These are phyloP conservation scores for Mycteria americana DNA, from an alignment of 2,797 vertebrate species.

Conservation along the genomic window DNA sequence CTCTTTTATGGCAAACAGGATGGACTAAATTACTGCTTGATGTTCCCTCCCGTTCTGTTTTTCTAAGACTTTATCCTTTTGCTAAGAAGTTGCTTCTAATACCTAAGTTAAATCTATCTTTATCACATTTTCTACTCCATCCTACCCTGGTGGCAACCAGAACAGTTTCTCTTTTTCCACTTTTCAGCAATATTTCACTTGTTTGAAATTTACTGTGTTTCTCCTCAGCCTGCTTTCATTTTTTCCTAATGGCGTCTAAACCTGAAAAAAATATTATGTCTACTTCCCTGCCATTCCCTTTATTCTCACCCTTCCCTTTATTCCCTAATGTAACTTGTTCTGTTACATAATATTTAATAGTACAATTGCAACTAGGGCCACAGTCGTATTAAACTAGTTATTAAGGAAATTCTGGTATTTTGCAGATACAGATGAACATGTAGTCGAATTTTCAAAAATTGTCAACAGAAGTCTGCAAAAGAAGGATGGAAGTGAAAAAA, in stretches of 20 bases:
- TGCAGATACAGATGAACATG: not conserved
- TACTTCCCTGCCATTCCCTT: not conserved
- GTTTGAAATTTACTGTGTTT: not conserved
- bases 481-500: not conserved
- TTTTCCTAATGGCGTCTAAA: not conserved
- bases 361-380: not conserved
- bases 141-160: not conserved
- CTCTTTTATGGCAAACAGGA: not conserved
- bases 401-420: not conserved
- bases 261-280: not conserved
- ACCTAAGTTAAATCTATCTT: not conserved
- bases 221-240: not conserved
- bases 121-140: not conserved
- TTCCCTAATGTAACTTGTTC: not conserved
- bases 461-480: not conserved
- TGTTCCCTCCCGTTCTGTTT: not conserved
- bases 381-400: not conserved
- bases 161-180: not conserved
- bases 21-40: not conserved
- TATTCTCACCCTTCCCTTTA: not conserved
- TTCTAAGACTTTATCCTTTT: not conserved
- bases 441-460: not conserved
- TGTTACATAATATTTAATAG: not conserved
- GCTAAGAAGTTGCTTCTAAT: not conserved
- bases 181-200: not conserved